Percentiles rank a stretch among this genome's conserved stretches.
Conservation (phyloP, 1,140 invertebrate species). For the Lysiphlebus fabarum region DNA sequence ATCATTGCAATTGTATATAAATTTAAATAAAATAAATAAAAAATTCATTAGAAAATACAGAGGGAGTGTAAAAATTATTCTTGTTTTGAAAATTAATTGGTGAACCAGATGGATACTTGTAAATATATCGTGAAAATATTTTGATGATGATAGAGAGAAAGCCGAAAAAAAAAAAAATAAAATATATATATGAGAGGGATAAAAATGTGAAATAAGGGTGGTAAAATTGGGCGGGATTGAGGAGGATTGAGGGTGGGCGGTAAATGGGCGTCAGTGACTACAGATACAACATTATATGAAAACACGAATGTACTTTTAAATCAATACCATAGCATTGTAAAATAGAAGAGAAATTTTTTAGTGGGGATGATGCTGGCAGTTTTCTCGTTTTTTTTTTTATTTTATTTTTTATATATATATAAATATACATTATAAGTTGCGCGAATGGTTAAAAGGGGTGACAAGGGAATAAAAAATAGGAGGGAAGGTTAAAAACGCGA, state of each 20-base stretch:
- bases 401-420: constrained; percentile 32
- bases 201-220: too few species aligned
- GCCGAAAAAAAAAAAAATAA: too few species aligned
- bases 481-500: constrained; percentile 1
- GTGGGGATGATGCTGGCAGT: constrained; percentile 33
- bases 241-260: constrained; percentile 33
- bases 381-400: constrained; percentile 13
- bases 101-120: too few species aligned
- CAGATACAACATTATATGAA: constrained; percentile 58
- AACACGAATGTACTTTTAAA: constrained; percentile 59
- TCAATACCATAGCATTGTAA: constrained; percentile 57
- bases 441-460: constrained; percentile 20
- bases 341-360: constrained; percentile 33
- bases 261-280: constrained; percentile 40
- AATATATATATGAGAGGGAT: too few species aligned
- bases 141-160: too few species aligned
- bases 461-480: constrained; percentile 20
- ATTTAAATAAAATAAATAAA: too few species aligned
- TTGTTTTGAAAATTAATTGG: too few species aligned
- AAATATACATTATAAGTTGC: constrained; percentile 20
- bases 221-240: constrained; percentile 16
- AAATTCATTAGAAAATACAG: too few species aligned
- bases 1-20: too few species aligned
- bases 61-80: too few species aligned
- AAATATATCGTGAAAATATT: too few species aligned